Percentiles rank a stretch among this genome's conserved stretches.
phyloP scores from a whole-genome alignment of 2,797 vertebrate species.

The Bucorvus abyssinicus region DNA sequence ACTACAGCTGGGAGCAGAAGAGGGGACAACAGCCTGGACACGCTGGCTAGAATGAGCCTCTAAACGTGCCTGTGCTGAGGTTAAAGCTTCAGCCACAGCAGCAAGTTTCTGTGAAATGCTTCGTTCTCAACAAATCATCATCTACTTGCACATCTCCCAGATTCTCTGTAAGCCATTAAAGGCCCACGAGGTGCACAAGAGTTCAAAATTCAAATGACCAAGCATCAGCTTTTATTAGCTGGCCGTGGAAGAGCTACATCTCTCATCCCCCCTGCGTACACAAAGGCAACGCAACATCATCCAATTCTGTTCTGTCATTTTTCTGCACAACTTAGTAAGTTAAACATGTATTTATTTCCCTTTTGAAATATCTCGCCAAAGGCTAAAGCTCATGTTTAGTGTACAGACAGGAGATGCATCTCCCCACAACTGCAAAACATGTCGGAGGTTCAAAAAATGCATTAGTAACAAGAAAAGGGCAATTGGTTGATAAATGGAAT shows the following conservation, averaged over 20 bases:
- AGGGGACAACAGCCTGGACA: not conserved
- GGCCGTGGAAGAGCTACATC: not conserved
- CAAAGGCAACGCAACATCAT: not conserved
- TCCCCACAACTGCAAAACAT: not conserved
- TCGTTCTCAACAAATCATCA: not conserved
- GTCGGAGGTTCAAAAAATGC: constrained; percentile 20
- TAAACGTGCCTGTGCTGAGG: not conserved
- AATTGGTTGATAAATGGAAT: constrained; percentile 21
- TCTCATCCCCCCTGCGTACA: not conserved
- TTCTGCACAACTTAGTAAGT: not conserved
- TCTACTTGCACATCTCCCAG: not conserved
- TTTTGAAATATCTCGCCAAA: constrained; percentile 1
- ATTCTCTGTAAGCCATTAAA: not conserved
- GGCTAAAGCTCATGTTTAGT: constrained; percentile 34
- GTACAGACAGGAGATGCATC: not conserved
- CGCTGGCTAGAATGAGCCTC: not conserved
- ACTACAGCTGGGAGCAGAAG: fast-evolving
- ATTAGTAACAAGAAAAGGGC: constrained; percentile 21
- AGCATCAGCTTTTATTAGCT: not conserved
- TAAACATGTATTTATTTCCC: constrained; percentile 1
- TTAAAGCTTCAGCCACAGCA: not conserved
- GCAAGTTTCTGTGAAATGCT: not conserved
- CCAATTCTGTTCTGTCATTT: not conserved
- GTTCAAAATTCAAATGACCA: not conserved
- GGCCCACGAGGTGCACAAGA: not conserved